Conservation (phyloP, 1,140 invertebrate species). For the Panulirus ornatus region DNA sequence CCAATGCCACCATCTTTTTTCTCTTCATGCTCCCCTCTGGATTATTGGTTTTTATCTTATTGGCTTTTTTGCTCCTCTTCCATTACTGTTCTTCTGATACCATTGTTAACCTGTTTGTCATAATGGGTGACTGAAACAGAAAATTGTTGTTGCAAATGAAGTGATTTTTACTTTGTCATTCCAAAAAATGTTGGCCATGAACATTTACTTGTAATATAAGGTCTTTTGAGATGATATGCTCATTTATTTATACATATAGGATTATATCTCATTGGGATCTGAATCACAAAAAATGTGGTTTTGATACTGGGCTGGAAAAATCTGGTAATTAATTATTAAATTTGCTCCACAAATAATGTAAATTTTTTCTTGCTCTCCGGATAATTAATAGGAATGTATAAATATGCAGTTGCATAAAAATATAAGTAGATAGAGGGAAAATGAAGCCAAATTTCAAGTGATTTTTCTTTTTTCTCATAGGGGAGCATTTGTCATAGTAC, state of each 20-base stretch:
- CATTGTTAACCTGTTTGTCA: neutral
- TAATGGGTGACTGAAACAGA: neutral
- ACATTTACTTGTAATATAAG: neutral
- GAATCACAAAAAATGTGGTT: slow-evolving; percentile 23
- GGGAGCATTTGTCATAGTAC: slow-evolving; percentile 61
- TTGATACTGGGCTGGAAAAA: slow-evolving; percentile 33
- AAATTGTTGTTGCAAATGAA: neutral
- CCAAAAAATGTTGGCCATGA: slow-evolving; percentile 11
- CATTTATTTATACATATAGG: slow-evolving; percentile 45
- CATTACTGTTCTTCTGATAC: slow-evolving; percentile 12
- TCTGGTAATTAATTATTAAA: slow-evolving; percentile 23
- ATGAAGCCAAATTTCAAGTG: neutral
- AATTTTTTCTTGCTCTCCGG: slow-evolving; percentile 26
- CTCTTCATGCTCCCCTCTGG: slow-evolving; percentile 60
- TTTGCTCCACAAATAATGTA: neutral
- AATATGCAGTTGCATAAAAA: slow-evolving; percentile 16
- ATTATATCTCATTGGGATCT: slow-evolving; percentile 47
- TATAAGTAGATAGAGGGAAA: slow-evolving; percentile 34
- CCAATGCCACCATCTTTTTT: slow-evolving; percentile 11
- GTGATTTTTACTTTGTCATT: slow-evolving; percentile 38
- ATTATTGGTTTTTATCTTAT: slow-evolving; percentile 15
- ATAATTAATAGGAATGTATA: neutral
- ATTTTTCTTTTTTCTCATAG: slow-evolving; percentile 55
- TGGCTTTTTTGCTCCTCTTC: slow-evolving; percentile 12
- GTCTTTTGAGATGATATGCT: slow-evolving; percentile 24